A percentile compares a stretch with the other conserved stretches of the same genome.
phyloP scores from a whole-genome alignment of 2,797 vertebrate species.

The Rhinichthys osculus region DNA sequence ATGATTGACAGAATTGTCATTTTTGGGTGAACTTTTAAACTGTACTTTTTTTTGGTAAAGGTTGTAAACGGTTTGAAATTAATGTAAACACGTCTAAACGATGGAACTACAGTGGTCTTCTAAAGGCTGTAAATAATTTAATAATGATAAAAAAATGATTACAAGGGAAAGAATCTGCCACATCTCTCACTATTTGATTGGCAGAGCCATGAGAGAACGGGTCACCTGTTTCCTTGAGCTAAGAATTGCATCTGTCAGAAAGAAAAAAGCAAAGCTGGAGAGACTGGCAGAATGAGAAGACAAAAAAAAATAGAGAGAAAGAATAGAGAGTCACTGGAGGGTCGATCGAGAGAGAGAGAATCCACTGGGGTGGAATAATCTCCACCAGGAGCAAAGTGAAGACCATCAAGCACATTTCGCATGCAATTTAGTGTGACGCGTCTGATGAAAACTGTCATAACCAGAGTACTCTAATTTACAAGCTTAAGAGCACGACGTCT shows the following conservation, averaged over 20 bases:
- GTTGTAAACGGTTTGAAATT: background rate
- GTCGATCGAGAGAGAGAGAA: conserved; percentile 36
- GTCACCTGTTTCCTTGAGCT: conserved; percentile 54
- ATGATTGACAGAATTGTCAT: too few species aligned
- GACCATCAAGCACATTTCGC: conserved; percentile 52
- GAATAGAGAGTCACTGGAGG: conserved; percentile 29
- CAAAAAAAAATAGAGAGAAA: conserved; percentile 27
- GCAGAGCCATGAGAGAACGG: conserved; percentile 40
- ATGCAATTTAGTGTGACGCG: conserved; percentile 53
- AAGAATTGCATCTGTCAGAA: conserved; percentile 41
- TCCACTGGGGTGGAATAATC: conserved; percentile 53
- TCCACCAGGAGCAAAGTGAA: conserved; percentile 53
- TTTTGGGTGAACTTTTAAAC: background rate
- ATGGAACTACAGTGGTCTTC: background rate
- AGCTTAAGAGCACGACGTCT: conserved; percentile 43
- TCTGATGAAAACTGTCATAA: conserved; percentile 51
- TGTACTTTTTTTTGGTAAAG: background rate
- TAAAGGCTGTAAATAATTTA: conserved; percentile 21
- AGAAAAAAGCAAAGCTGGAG: conserved; percentile 28
- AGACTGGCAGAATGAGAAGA: conserved; percentile 27
- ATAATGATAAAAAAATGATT: conserved; percentile 30
- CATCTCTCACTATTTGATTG: conserved; percentile 48
- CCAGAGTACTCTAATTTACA: conserved; percentile 49
- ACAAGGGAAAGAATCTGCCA: conserved; percentile 4
- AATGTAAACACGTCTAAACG: background rate